Conservation (phyloP, 2,113 vertebrate species). For the Ia io region DNA sequence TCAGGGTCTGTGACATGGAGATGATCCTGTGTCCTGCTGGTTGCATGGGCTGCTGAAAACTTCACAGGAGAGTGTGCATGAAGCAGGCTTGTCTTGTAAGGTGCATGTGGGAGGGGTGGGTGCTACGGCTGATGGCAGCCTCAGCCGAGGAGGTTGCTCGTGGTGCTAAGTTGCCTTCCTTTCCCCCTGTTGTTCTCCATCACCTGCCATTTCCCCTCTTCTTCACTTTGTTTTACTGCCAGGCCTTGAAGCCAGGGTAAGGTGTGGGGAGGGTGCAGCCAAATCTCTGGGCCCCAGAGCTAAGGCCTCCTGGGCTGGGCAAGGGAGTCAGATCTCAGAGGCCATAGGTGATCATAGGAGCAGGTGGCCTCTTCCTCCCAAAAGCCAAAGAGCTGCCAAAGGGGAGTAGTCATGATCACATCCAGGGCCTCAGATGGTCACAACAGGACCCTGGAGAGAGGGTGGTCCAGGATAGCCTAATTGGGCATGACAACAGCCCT, state of each 20-base stretch:
- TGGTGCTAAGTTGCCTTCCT: not conserved
- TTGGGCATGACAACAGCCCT: constrained; percentile 58
- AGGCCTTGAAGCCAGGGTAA: not conserved
- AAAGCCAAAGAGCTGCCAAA: constrained; percentile 15
- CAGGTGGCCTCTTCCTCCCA: not conserved
- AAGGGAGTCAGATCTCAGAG: not conserved
- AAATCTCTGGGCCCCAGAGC: not conserved
- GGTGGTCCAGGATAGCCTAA: constrained; percentile 43
- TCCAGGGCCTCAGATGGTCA: constrained; percentile 49
- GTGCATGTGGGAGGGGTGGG: not conserved
- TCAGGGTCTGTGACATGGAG: not conserved
- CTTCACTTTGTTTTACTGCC: not conserved
- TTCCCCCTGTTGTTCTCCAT: not conserved
- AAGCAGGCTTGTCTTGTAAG: not conserved
- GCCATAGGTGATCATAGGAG: not conserved
- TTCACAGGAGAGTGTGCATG: not conserved
- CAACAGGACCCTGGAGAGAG: constrained; percentile 44
- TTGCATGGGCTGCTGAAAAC: not conserved
- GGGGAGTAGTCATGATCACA: not conserved
- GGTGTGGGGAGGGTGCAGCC: not conserved
- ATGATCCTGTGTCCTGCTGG: not conserved
- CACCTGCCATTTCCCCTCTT: not conserved
- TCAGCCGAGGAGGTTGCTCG: not conserved
- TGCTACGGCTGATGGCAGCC: not conserved
- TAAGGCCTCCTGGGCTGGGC: not conserved